Evolutionary conservation across 2,888 invertebrate genomes (phyloP).

Genomic region (Aporophyla nigra): DNA sequence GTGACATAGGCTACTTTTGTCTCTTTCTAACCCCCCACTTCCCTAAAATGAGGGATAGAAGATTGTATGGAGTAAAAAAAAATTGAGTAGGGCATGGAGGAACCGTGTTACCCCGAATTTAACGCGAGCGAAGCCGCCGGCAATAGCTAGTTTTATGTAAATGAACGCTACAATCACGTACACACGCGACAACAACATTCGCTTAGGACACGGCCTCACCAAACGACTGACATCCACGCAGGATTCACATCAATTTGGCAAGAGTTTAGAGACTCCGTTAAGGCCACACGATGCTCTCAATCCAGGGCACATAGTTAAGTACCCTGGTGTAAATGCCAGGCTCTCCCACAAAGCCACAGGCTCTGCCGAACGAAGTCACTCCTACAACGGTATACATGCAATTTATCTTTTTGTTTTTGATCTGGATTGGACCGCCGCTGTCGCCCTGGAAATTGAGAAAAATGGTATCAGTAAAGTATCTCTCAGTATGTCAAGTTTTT

Average conservation of each 20-base stretch:
- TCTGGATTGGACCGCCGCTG: conserved; percentile 52
- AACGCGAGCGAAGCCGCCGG: no score
- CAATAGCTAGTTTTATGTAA: no score
- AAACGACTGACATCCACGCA: no score
- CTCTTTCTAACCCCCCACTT: no score
- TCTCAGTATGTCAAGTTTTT: neutral
- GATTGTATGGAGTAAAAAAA: no score
- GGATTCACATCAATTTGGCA: neutral
- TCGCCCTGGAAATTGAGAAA: conserved; percentile 40
- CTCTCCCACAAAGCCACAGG: conserved; percentile 81
- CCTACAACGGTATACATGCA: conserved; percentile 50
- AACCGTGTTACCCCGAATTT: no score
- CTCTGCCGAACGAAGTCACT: conserved; percentile 72
- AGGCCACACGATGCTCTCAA: conserved; percentile 91
- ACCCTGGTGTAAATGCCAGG: conserved; percentile 92
- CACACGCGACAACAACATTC: no score
- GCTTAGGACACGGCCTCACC: no score
- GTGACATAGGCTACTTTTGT: no score
- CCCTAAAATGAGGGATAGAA: no score
- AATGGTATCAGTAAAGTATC: neutral
- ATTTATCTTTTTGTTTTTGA: conserved; percentile 32
- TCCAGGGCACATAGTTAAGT: conserved; percentile 89
- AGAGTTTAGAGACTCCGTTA: neutral
- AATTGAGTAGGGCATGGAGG: no score
- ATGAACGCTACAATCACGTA: no score